Evolutionary conservation across 2,113 vertebrate species (phyloP).

Genomic region (Hypomesus transpacificus): DNA sequence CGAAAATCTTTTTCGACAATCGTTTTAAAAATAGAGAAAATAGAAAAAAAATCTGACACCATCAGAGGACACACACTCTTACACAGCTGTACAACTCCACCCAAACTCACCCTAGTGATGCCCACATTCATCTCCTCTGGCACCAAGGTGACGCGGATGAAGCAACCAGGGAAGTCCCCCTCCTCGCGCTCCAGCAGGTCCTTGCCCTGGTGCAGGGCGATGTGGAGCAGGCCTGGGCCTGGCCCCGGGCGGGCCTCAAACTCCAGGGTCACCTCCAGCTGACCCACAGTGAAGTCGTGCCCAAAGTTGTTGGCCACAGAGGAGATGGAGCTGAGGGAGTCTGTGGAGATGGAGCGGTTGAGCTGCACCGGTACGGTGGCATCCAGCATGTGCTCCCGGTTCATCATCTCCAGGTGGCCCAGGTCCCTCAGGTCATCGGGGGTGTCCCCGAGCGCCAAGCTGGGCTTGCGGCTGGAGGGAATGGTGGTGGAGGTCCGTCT

Average conservation of each 20-base stretch:
- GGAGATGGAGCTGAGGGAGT: conserved; percentile 93
- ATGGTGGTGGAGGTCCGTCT: conserved; percentile 54
- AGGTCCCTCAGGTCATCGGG: conserved; percentile 86
- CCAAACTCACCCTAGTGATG: conserved; percentile 81
- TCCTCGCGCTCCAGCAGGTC: conserved; percentile 95
- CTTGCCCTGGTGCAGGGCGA: conserved; percentile 91
- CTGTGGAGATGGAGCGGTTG: conserved; percentile 85
- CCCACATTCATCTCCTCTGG: conserved; percentile 88
- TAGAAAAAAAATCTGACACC: background rate
- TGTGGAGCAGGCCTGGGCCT: conserved; percentile 66
- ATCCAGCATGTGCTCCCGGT: conserved; percentile 77
- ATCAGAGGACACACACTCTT: background rate
- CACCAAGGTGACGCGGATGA: conserved; percentile 86
- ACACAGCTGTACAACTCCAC: background rate
- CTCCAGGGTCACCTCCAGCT: conserved; percentile 91
- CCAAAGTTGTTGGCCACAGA: conserved; percentile 96
- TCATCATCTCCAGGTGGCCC: conserved; percentile 92
- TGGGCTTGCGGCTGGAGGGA: conserved; percentile 73
- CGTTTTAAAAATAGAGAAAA: too few species aligned
- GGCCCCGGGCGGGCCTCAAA: conserved; percentile 63
- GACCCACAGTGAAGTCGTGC: conserved; percentile 90
- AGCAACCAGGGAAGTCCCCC: conserved; percentile 87
- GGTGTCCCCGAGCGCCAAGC: conserved; percentile 81
- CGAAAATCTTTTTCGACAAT: too few species aligned
- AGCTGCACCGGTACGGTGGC: conserved; percentile 62